These are phyloP conservation scores for Drosophila ananassae DNA, from an alignment of 1,140 invertebrate genomes.

Conservation along the genomic window DNA sequence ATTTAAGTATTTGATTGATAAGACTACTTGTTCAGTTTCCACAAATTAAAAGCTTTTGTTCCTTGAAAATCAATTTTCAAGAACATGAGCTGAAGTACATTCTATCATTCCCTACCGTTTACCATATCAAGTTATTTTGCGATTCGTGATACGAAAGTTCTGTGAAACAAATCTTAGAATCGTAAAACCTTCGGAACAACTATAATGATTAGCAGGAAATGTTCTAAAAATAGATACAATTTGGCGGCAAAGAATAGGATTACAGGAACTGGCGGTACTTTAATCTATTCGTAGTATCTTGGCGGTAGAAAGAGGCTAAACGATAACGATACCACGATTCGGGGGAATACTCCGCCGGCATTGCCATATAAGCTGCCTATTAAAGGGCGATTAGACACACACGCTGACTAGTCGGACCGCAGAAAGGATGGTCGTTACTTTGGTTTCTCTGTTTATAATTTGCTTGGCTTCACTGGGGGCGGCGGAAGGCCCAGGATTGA, in stretches of 20 bases:
- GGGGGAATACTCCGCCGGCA: neutral
- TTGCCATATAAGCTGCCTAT: constrained; percentile 5
- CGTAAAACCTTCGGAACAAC: no score
- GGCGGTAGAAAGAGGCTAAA: neutral
- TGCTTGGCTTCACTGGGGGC: neutral
- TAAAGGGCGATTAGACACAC: neutral
- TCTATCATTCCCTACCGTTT: no score
- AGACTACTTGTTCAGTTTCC: no score
- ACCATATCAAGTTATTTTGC: no score
- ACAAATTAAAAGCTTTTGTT: no score
- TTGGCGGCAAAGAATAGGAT: neutral
- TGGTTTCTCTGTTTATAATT: neutral
- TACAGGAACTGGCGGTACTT: neutral
- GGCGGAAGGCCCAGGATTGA: neutral
- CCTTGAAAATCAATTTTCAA: no score
- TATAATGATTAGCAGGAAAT: no score
- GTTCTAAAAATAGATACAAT: no score
- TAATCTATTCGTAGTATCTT: constrained; percentile 1
- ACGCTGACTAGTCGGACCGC: neutral
- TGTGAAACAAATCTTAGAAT: no score
- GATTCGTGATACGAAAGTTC: no score
- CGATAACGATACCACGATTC: constrained; percentile 15
- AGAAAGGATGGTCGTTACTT: constrained; percentile 7
- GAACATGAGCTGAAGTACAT: no score
- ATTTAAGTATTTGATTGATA: no score